phyloP scores from a whole-genome alignment of 1,140 invertebrate species.

The Dreissena rostriformis region DNA sequence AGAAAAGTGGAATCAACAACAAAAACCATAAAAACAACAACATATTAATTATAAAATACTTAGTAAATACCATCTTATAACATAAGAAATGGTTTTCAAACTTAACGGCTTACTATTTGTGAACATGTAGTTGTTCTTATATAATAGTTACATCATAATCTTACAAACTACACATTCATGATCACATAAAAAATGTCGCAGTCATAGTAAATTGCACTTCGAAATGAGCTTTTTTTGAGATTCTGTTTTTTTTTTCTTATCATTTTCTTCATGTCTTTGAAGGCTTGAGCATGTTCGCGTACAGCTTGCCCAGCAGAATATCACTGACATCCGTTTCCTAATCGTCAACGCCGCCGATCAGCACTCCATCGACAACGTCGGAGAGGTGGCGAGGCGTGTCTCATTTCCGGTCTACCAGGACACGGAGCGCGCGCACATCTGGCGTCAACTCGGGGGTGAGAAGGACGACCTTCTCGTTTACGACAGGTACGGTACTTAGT shows the following conservation, averaged over 20 bases:
- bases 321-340: conserved; percentile 72
- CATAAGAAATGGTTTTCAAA: too few species aligned
- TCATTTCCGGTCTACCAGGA: conserved; percentile 77
- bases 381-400: conserved; percentile 59
- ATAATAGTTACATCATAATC: too few species aligned
- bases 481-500: conserved; percentile 70
- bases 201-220: too few species aligned
- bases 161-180: too few species aligned
- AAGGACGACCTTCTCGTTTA: conserved; percentile 80
- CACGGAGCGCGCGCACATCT: conserved; percentile 65
- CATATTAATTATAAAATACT: too few species aligned
- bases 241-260: not conserved
- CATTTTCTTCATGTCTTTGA: conserved; percentile 19
- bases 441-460: conserved; percentile 69
- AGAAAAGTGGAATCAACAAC: too few species aligned
- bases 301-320: conserved; percentile 29
- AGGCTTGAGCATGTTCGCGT: conserved; percentile 41
- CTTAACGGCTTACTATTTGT: too few species aligned
- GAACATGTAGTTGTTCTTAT: too few species aligned
- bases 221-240: too few species aligned
- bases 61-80: too few species aligned
- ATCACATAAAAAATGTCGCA: too few species aligned
- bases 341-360: conserved; percentile 73
- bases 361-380: conserved; percentile 41
- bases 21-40: too few species aligned